Evolutionary conservation across 2,888 invertebrate genomes (phyloP).

Genomic region (Crossocerus cetratus): DNA sequence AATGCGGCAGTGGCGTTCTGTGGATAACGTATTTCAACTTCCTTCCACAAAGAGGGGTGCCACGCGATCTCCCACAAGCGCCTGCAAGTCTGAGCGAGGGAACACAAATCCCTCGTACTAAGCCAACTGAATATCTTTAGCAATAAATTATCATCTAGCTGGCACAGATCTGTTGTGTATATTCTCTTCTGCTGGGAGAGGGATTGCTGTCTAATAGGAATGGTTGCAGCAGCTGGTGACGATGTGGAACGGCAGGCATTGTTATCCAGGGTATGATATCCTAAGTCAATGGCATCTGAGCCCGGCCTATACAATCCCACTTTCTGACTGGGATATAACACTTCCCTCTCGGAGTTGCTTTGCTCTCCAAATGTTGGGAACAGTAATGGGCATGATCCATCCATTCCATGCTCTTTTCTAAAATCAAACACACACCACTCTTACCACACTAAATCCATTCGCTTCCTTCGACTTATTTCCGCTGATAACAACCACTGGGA

Average conservation of each 20-base stretch:
- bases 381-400: slow-evolving; percentile 70
- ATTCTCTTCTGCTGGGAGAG: slow-evolving; percentile 53
- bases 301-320: slow-evolving; percentile 64
- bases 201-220: slow-evolving; percentile 47
- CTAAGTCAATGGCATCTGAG: slow-evolving; percentile 70
- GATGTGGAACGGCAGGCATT: slow-evolving; percentile 68
- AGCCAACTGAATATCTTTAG: slow-evolving; percentile 85
- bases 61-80: slow-evolving; percentile 88
- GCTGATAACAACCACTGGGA: too few relatives aligned
- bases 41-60: slow-evolving; percentile 85
- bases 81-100: slow-evolving; percentile 86
- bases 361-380: slow-evolving; percentile 68
- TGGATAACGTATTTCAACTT: slow-evolving; percentile 69
- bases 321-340: slow-evolving; percentile 64
- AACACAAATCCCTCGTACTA: slow-evolving; percentile 84
- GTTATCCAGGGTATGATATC: slow-evolving; percentile 73
- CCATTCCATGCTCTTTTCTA: slow-evolving; percentile 74
- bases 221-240: slow-evolving; percentile 57
- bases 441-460: background rate
- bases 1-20: slow-evolving; percentile 66
- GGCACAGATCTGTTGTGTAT: slow-evolving; percentile 51
- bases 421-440: slow-evolving; percentile 23
- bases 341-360: slow-evolving; percentile 60
- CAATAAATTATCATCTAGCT: slow-evolving; percentile 81
- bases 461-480: too few relatives aligned